Conservation (phyloP, 2,113 vertebrate genomes). For the Zingel zingel region DNA sequence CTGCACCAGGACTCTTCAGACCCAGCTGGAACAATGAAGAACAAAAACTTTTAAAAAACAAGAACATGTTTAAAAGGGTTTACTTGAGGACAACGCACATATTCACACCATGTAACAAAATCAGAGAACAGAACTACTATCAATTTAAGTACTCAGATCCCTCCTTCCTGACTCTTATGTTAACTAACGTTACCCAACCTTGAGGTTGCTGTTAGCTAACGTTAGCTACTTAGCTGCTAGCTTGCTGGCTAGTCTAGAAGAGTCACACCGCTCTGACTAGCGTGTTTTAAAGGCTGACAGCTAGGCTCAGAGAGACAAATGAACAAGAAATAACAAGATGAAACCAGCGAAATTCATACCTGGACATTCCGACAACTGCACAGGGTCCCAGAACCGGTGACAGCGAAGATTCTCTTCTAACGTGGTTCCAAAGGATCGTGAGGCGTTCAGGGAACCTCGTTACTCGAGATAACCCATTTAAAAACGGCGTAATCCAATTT, state of each 20-base stretch:
- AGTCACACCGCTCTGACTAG: background rate
- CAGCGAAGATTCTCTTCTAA: background rate
- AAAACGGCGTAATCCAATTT: background rate
- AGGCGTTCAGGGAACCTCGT: conserved; percentile 22
- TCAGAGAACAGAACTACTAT: accelerated
- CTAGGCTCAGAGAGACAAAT: accelerated
- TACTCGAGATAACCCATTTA: background rate
- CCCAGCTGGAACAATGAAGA: conserved; percentile 10
- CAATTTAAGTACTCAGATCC: background rate
- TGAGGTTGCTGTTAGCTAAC: conserved; percentile 38
- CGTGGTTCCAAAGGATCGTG: conserved; percentile 1
- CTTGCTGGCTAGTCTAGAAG: background rate
- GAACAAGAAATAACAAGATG: accelerated
- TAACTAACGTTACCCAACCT: conserved; percentile 53
- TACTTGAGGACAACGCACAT: background rate
- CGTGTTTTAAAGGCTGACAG: background rate
- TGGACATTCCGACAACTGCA: background rate
- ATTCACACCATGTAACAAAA: too few relatives aligned
- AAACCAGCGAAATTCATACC: background rate
- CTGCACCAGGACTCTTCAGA: conserved; percentile 2
- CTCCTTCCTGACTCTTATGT: background rate
- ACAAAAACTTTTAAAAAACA: background rate
- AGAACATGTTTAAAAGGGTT: accelerated
- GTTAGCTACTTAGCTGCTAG: conserved; percentile 48
- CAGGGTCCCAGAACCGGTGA: background rate